Evolutionary conservation across 2,888 invertebrate genomes (phyloP).

Genomic region (Protophormia terraenovae): DNA sequence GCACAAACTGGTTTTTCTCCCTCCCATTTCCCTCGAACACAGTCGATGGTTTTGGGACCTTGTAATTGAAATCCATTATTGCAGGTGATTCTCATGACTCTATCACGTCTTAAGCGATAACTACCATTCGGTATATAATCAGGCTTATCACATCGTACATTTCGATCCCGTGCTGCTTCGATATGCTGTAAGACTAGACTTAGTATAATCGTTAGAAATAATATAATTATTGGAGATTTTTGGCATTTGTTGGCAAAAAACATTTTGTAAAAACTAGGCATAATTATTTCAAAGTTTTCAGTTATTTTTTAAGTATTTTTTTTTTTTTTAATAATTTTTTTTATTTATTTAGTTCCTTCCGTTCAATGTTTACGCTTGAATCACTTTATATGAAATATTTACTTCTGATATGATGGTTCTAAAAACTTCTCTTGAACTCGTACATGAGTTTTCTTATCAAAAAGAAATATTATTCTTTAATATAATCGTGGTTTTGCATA

Average conservation of each 20-base stretch:
- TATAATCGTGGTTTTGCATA: conserved; percentile 35
- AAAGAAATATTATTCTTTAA: neutral
- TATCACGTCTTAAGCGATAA: conserved; percentile 47
- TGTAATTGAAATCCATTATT: conserved; percentile 67
- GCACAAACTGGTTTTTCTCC: conserved; percentile 86
- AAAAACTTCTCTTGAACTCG: conserved; percentile 54
- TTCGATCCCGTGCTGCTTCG: conserved; percentile 5
- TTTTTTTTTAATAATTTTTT: neutral
- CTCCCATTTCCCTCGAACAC: conserved; percentile 86
- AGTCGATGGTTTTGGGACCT: conserved; percentile 72
- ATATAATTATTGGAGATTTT: neutral
- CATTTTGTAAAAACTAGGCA: conserved; percentile 2
- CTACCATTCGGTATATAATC: conserved; percentile 65
- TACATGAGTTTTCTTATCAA: conserved; percentile 50
- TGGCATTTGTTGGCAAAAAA: conserved; percentile 3
- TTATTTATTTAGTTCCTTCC: conserved; percentile 43
- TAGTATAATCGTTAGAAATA: conserved; percentile 2
- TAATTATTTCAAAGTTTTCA: too few species aligned
- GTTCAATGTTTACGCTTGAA: conserved; percentile 45
- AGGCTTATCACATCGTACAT: conserved; percentile 64
- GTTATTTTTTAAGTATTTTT: too few species aligned
- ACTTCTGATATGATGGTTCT: conserved; percentile 39
- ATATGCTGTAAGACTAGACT: neutral
- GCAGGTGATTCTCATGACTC: conserved; percentile 68
- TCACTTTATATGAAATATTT: conserved; percentile 33